Base-by-base conservation (phyloP, 2,888 invertebrate species). In the Marronus borbonicus region DNA sequence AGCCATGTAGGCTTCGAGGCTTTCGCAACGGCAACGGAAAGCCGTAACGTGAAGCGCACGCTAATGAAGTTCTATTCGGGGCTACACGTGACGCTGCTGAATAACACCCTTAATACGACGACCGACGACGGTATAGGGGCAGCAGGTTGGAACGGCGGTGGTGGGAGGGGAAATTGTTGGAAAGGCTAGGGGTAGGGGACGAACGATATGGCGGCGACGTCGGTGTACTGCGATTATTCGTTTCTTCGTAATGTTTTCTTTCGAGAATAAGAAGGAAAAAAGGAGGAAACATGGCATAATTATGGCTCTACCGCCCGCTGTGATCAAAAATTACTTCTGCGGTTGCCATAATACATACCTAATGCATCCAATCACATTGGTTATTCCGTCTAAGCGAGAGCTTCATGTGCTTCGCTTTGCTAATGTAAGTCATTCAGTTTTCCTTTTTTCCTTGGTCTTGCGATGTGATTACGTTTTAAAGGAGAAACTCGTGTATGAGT, bases 21-120 rank as follows among this genome's bases (percentile, higher is more conserved):
- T 52, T 8, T 20, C 55, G 80, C 81, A 20, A 20, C 55, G 20
- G 79, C 76, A 52, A 20, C 28, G 76, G 69, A 76, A 70, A 76
- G 70, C 52, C 79, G 66, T 44, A 80, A 84, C 84, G 83, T 84
- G 84, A 76, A 81, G 81, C 76, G 83, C 82, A 84, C 68, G 76
- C 82, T 83, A 81, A 84, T 83, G 82, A 83, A 81, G 82, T 82
- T 80, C 76, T 81, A 80, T 81, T 81, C 79, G 79, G 80, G 72
- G 80, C 80, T 78, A 80, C 77, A 80, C 80, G 81, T 81, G 81
- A 81, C 80, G 78, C 78, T 80, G 81, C 80, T 81, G 78, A 75
- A 60, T 75, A 50, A 68, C 50, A 28, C 24, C 20, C 20, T 20
- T 52, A 17, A 17, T 52, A 17, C 52, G 4, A 17, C 50, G 14